A percentile compares a stretch with the other conserved stretches of the same genome.
Conservation (phyloP, 1,140 invertebrate genomes). For the Eupristina koningsbergeri region DNA sequence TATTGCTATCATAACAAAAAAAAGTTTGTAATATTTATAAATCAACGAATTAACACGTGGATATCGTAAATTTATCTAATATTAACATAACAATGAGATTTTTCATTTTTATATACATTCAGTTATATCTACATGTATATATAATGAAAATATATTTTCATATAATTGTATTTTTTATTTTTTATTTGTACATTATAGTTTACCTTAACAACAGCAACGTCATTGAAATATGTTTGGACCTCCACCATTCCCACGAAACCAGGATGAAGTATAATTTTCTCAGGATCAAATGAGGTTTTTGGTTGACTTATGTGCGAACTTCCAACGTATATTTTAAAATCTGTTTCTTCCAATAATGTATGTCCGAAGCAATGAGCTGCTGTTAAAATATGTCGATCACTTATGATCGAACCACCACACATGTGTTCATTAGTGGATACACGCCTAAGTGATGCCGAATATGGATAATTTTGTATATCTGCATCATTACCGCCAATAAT, state of each 20-base stretch:
- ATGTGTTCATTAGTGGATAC: neutral
- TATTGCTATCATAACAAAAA: no score
- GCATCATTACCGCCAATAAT: neutral
- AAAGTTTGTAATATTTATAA: no score
- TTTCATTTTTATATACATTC: no score
- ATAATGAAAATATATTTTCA: no score
- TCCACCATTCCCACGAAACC: neutral
- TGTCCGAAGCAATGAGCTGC: neutral
- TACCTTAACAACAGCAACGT: slow-evolving; percentile 5
- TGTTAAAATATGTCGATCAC: neutral
- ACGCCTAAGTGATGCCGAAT: slow-evolving; percentile 7
- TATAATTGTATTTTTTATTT: neutral
- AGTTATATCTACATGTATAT: no score
- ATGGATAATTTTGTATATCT: neutral
- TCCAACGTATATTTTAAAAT: neutral
- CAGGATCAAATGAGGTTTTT: neutral
- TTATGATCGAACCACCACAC: neutral
- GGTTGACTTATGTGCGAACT: neutral
- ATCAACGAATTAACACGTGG: no score
- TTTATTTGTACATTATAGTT: neutral
- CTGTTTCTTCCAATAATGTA: neutral
- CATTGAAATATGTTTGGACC: neutral
- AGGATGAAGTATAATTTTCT: neutral
- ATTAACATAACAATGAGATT: no score
- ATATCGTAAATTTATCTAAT: no score